These are phyloP conservation scores for Drosophila sechellia DNA, from an alignment of 1,140 invertebrate genomes.

Conservation along the genomic window DNA sequence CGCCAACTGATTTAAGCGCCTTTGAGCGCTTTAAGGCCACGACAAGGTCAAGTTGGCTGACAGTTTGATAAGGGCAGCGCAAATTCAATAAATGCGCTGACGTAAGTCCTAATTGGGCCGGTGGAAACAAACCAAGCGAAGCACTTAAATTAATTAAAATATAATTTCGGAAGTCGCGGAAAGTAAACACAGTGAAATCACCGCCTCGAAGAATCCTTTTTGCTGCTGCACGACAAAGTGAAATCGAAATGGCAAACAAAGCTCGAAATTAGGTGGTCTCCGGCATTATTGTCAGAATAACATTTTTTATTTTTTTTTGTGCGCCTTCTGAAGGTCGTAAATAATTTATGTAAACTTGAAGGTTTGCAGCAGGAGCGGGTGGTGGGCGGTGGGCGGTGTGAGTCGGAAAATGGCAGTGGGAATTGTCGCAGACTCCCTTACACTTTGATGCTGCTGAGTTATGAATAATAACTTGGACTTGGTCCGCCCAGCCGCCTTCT, in stretches of 20 bases:
- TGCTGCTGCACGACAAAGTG: constrained; percentile 2
- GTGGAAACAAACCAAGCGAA: constrained; percentile 70
- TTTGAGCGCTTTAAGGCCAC: constrained; percentile 57
- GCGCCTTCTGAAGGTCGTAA: constrained; percentile 56
- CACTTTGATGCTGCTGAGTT: constrained; percentile 82
- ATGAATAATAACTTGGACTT: constrained; percentile 79
- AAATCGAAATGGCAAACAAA: constrained; percentile 76
- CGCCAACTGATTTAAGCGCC: constrained; percentile 38
- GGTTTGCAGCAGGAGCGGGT: constrained; percentile 17
- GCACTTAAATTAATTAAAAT: constrained; percentile 81
- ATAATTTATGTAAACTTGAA: constrained; percentile 79
- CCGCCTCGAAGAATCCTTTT: constrained; percentile 55
- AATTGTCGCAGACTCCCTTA: constrained; percentile 81
- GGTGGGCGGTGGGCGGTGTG: constrained; percentile 10
- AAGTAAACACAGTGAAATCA: constrained; percentile 54
- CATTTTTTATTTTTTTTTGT: constrained; percentile 21
- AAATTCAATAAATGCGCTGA: constrained; percentile 73
- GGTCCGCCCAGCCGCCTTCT: constrained; percentile 9
- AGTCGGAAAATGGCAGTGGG: constrained; percentile 73
- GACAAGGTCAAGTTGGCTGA: constrained; percentile 35
- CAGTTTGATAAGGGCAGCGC: constrained; percentile 44
- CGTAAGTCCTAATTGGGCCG: constrained; percentile 63
- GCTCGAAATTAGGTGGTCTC: constrained; percentile 61
- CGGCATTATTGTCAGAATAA: constrained; percentile 72
- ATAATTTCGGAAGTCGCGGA: constrained; percentile 47